A percentile compares a stretch with the other conserved stretches of the same genome.
Evolutionary conservation across 2,797 vertebrate genomes (phyloP).

Genomic region (Mus caroli): DNA sequence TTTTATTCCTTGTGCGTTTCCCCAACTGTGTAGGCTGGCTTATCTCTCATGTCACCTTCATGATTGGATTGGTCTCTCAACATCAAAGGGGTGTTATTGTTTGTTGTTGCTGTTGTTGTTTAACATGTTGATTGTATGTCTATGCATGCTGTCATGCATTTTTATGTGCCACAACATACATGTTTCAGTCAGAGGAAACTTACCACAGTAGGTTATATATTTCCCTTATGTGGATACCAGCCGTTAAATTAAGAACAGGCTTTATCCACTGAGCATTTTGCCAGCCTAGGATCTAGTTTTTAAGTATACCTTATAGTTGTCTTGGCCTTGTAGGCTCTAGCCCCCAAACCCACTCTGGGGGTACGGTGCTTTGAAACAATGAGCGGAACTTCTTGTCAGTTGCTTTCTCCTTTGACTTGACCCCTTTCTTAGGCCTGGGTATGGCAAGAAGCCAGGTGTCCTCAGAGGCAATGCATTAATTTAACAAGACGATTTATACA

Average conservation of each 20-base stretch:
- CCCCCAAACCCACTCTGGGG: neutral
- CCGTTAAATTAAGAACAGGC: neutral
- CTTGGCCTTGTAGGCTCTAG: neutral
- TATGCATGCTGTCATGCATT: neutral
- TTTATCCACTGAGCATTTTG: neutral
- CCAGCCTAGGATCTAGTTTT: neutral
- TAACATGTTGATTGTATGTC: no score
- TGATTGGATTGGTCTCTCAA: neutral
- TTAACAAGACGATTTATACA: neutral
- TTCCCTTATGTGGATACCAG: no score
- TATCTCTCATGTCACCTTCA: neutral
- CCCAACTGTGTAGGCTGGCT: accelerated
- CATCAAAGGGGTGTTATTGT: neutral
- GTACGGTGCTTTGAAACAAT: neutral
- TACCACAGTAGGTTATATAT: neutral
- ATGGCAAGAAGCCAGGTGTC: neutral
- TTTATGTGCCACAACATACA: neutral
- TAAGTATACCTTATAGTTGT: neutral
- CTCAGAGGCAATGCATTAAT: neutral
- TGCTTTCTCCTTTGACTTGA: accelerated
- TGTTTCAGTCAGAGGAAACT: no score
- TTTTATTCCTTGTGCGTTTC: neutral
- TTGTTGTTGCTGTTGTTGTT: no score
- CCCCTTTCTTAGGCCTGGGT: neutral
- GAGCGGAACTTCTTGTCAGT: accelerated